Percentiles rank a stretch among this genome's conserved stretches.
phyloP scores from a whole-genome alignment of 1,140 invertebrate species.

The Aphis craccivora region DNA sequence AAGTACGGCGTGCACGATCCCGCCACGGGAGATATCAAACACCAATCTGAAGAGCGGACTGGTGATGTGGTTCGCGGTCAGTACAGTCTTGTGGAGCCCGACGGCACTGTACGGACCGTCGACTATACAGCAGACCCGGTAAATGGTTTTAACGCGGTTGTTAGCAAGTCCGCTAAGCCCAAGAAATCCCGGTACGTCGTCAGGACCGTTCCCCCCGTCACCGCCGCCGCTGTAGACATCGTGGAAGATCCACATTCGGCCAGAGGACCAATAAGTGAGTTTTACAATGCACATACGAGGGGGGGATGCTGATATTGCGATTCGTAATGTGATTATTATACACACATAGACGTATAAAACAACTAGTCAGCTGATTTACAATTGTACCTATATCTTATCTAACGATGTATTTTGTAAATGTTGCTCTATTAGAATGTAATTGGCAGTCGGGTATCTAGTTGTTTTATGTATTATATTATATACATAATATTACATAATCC shows the following conservation, averaged over 20 bases:
- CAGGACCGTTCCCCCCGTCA: background rate
- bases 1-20: constrained; percentile 68
- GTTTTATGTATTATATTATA: no score
- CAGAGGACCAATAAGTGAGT: constrained; percentile 52
- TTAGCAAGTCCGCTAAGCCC: constrained; percentile 65
- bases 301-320: no score
- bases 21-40: constrained; percentile 70
- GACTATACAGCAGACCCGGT: constrained; percentile 71
- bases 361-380: no score
- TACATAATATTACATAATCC: no score
- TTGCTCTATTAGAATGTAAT: no score
- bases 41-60: constrained; percentile 70
- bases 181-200: background rate
- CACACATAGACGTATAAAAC: no score
- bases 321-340: no score
- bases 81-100: constrained; percentile 66
- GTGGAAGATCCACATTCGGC: background rate
- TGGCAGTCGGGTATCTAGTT: no score
- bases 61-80: constrained; percentile 67
- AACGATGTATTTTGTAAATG: no score
- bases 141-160: constrained; percentile 73
- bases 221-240: background rate
- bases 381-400: no score
- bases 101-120: constrained; percentile 69
- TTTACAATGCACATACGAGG: background rate